These are phyloP conservation scores for Leucoma salicis DNA, from an alignment of 2,888 invertebrate species.

Conservation along the genomic window DNA sequence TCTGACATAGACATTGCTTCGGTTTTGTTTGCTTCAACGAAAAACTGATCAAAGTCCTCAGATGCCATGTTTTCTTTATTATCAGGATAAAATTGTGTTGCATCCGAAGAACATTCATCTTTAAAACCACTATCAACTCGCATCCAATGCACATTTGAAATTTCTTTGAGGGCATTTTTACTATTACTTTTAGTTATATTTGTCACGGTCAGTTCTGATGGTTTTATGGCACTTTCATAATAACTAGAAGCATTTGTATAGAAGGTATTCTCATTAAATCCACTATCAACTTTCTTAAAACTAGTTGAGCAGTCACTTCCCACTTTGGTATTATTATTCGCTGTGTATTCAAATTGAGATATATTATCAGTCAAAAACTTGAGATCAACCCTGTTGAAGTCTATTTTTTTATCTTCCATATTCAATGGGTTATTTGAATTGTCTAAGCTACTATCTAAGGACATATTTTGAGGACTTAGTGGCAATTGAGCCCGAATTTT, in stretches of 20 bases:
- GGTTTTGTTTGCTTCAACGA: slow-evolving; percentile 52
- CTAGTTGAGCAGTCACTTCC: slow-evolving; percentile 54
- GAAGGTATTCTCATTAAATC: slow-evolving; percentile 72
- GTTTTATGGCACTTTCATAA: slow-evolving; percentile 78
- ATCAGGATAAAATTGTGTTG: slow-evolving; percentile 60
- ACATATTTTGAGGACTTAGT: slow-evolving; percentile 62
- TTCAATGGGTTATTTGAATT: slow-evolving; percentile 57
- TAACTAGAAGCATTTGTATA: slow-evolving; percentile 71
- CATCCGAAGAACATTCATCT: slow-evolving; percentile 69
- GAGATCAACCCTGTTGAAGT: slow-evolving; percentile 74
- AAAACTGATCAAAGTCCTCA: slow-evolving; percentile 55
- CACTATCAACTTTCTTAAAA: slow-evolving; percentile 71
- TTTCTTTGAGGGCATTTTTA: slow-evolving; percentile 58
- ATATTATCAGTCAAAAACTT: slow-evolving; percentile 71
- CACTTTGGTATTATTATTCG: slow-evolving; percentile 45
- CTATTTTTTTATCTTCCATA: slow-evolving; percentile 70
- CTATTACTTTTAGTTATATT: slow-evolving; percentile 49
- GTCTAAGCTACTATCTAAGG: slow-evolving; percentile 68
- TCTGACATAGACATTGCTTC: slow-evolving; percentile 74
- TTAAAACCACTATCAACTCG: slow-evolving; percentile 75
- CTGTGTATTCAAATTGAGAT: slow-evolving; percentile 52
- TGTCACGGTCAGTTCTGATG: slow-evolving; percentile 71
- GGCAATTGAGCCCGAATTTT: slow-evolving; percentile 59
- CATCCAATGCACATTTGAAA: slow-evolving; percentile 74
- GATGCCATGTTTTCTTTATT: slow-evolving; percentile 61